Percentiles rank a stretch among this genome's conserved stretches.
phyloP scores from a whole-genome alignment of 1,140 invertebrate species.

The Orchestia grillus region DNA sequence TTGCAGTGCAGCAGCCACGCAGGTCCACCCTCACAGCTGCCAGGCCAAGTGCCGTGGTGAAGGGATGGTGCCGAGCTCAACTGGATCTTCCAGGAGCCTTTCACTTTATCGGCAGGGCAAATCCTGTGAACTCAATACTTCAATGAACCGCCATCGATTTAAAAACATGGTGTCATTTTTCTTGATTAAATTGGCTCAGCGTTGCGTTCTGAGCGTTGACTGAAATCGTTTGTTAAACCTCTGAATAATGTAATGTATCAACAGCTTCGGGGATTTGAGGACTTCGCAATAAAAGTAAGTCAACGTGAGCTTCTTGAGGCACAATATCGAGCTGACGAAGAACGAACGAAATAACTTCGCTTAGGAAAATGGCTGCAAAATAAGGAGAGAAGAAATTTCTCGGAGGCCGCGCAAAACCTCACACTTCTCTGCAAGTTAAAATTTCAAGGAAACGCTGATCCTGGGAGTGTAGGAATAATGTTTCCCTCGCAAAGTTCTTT shows the following conservation, averaged over 20 bases:
- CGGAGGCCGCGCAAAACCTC: not conserved
- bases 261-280: constrained; percentile 19
- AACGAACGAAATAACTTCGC: not conserved
- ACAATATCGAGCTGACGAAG: constrained; percentile 1
- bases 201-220: not conserved
- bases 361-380: not conserved
- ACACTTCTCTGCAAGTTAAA: not conserved
- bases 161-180: constrained; percentile 44
- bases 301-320: not conserved
- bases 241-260: constrained; percentile 32
- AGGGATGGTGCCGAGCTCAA: not conserved
- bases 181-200: constrained; percentile 10
- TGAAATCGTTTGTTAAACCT: constrained; percentile 3
- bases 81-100: not conserved
- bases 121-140: constrained; percentile 32
- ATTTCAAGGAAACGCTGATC: not conserved
- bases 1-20: no score
- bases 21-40: not conserved
- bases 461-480: not conserved
- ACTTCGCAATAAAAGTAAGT: constrained; percentile 44
- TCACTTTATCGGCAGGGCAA: constrained; percentile 43
- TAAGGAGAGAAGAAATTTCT: not conserved
- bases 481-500: not conserved
- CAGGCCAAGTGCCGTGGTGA: not conserved
- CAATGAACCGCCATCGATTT: constrained; percentile 6